Evolutionary conservation across 2,888 invertebrate species (phyloP).

Genomic region (Pterobdella sp.): DNA sequence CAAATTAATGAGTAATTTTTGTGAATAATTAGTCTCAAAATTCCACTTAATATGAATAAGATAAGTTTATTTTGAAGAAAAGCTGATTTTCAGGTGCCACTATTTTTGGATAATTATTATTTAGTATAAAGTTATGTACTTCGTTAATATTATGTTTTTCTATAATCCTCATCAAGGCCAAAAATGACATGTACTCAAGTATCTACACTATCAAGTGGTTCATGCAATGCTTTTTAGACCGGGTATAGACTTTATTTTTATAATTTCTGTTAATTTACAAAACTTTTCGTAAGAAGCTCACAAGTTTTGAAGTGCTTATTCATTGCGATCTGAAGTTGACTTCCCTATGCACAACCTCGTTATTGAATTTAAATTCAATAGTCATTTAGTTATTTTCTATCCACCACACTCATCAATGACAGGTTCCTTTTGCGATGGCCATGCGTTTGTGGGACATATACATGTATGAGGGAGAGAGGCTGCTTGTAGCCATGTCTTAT

Average conservation of each 20-base stretch:
- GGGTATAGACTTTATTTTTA: slow-evolving; percentile 57
- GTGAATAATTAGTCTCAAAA: no score
- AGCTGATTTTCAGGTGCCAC: no score
- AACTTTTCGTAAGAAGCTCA: not conserved
- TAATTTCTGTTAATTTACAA: not conserved
- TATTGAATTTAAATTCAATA: no score
- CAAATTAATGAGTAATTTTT: no score
- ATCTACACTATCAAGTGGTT: slow-evolving; percentile 98
- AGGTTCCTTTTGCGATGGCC: slow-evolving; percentile 78
- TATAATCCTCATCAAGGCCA: slow-evolving; percentile 43
- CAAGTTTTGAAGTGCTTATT: not conserved
- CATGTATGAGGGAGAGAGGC: slow-evolving; percentile 84
- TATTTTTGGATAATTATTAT: no score
- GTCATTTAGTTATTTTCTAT: no score
- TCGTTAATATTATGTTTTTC: no score
- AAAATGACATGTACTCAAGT: slow-evolving; percentile 86
- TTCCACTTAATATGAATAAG: no score
- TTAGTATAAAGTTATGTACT: no score
- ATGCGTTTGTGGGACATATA: slow-evolving; percentile 95
- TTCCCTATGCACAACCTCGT: no score
- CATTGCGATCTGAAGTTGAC: no score
- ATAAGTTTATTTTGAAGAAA: no score
- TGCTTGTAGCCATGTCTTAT: slow-evolving; percentile 78
- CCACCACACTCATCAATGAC: slow-evolving; percentile 14
- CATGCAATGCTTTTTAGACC: slow-evolving; percentile 96